These are phyloP conservation scores for Physocephala rufipes DNA, from an alignment of 2,888 invertebrate genomes.

Conservation along the genomic window DNA sequence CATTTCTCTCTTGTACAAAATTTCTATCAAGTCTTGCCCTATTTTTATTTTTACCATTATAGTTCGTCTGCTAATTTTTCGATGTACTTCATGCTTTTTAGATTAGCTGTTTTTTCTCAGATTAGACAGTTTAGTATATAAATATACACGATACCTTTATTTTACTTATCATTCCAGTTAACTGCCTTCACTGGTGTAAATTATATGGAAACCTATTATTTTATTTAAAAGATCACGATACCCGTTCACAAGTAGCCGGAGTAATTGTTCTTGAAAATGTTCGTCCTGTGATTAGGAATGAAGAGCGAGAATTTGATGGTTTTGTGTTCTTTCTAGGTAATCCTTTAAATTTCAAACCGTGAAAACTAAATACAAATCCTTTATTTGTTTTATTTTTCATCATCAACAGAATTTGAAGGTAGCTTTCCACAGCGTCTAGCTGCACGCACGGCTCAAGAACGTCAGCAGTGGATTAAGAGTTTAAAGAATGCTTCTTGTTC, in stretches of 20 bases:
- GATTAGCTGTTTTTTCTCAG: too few relatives aligned
- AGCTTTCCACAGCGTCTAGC: constrained; percentile 84
- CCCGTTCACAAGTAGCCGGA: constrained; percentile 87
- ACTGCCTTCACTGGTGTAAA: constrained; percentile 86
- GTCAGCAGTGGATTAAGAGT: constrained; percentile 86
- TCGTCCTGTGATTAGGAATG: constrained; percentile 74
- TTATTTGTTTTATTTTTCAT: constrained; percentile 15
- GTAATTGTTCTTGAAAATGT: constrained; percentile 90
- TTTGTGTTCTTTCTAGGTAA: constrained; percentile 85
- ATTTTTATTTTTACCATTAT: too few relatives aligned
- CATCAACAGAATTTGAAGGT: constrained; percentile 80
- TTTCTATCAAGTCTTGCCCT: background rate
- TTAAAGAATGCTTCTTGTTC: constrained; percentile 87
- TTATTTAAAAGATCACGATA: constrained; percentile 89
- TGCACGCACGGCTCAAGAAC: constrained; percentile 80
- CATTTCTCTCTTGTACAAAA: background rate
- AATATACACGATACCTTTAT: too few relatives aligned
- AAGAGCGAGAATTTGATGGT: constrained; percentile 73
- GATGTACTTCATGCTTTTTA: too few relatives aligned
- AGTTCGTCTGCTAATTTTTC: too few relatives aligned
- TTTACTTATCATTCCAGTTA: constrained; percentile 69
- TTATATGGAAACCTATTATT: constrained; percentile 92
- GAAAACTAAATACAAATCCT: background rate
- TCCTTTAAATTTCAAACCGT: constrained; percentile 38
- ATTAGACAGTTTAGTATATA: too few relatives aligned